phyloP scores from a whole-genome alignment of 2,888 invertebrate species.

The Sarcophaga variegata region DNA sequence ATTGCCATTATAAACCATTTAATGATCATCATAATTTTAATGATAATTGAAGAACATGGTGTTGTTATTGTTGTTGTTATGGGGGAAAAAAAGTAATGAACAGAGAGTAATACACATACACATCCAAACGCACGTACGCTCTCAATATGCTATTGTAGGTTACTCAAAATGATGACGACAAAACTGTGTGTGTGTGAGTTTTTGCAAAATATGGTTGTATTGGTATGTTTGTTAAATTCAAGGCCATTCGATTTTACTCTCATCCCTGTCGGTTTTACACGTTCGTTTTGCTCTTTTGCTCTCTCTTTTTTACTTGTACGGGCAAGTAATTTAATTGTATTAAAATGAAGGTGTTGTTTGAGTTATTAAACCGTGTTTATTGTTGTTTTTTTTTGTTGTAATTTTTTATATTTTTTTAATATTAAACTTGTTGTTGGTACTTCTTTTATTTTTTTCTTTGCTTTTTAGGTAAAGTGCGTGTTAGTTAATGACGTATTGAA shows the following conservation, averaged over 20 bases:
- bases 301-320: too few relatives aligned
- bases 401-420: neutral
- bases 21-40: neutral
- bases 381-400: neutral
- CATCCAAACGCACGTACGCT: too few relatives aligned
- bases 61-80: neutral
- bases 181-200: neutral
- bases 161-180: neutral
- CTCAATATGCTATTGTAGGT: neutral
- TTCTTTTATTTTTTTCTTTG: neutral
- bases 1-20: neutral
- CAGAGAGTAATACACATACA: neutral
- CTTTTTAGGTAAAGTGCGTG: slow-evolving; percentile 43
- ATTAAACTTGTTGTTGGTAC: slow-evolving; percentile 27
- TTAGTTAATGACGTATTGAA: slow-evolving; percentile 59
- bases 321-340: too few relatives aligned
- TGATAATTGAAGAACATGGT: neutral
- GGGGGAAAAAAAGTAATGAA: neutral
- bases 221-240: neutral
- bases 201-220: neutral
- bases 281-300: neutral
- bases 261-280: neutral
- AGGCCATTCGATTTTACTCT: neutral
- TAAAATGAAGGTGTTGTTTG: neutral
- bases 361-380: neutral